These are phyloP conservation scores for Dichetophora obliterata DNA, from an alignment of 2,888 invertebrate species.

Conservation along the genomic window DNA sequence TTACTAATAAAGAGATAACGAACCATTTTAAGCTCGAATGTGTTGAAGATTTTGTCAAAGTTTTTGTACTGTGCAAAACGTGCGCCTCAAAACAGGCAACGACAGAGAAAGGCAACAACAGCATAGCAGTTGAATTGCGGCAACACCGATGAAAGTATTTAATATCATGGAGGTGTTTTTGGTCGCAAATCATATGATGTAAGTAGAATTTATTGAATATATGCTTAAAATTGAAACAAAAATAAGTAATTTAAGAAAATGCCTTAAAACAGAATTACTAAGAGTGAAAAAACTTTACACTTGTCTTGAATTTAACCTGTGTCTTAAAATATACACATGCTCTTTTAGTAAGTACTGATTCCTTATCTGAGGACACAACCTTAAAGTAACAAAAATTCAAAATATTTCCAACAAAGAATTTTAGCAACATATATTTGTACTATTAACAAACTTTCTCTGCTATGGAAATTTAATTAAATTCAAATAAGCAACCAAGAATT, in stretches of 20 bases:
- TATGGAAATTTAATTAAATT: no score
- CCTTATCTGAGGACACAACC: no score
- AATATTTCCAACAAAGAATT: no score
- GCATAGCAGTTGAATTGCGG: conserved; percentile 1
- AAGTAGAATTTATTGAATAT: conserved; percentile 44
- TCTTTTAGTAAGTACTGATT: no score
- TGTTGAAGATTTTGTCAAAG: background rate
- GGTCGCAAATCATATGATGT: conserved; percentile 60
- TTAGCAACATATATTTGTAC: background rate
- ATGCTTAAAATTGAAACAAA: background rate
- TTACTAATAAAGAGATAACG: background rate
- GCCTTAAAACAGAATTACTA: no score
- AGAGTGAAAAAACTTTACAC: no score
- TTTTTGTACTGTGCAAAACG: background rate
- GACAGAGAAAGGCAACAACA: background rate
- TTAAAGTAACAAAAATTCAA: no score
- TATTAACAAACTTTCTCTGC: background rate
- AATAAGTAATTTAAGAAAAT: background rate
- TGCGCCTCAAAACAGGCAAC: conserved; percentile 17
- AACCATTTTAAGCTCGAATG: background rate
- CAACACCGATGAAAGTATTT: conserved; percentile 56
- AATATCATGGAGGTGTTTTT: conserved; percentile 58
- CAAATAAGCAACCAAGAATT: no score
- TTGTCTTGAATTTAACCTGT: no score
- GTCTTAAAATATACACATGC: no score